phyloP scores from a whole-genome alignment of 2,113 vertebrate genomes.

The Eulacestoma nigropectus region DNA sequence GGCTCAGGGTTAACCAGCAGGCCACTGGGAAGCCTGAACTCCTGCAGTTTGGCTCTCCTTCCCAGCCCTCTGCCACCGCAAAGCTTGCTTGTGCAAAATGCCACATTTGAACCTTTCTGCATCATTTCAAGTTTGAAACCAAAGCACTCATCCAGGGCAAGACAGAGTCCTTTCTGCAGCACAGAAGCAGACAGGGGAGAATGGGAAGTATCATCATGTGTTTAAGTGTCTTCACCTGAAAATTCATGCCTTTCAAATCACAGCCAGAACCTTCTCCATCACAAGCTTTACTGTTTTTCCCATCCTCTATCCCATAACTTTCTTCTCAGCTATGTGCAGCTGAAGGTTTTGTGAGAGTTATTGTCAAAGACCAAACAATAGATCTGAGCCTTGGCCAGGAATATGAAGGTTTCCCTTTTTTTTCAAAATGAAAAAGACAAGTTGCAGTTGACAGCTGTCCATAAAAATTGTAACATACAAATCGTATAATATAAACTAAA shows the following conservation, averaged over 20 bases:
- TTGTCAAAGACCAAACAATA: conserved; percentile 71
- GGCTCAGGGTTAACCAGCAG: neutral
- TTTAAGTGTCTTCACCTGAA: neutral
- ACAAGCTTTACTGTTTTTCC: neutral
- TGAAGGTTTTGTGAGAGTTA: conserved; percentile 66
- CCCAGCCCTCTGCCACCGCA: neutral
- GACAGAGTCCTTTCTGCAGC: neutral
- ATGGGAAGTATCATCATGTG: neutral
- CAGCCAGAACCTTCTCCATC: neutral
- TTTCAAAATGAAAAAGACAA: conserved; percentile 61
- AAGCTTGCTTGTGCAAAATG: neutral
- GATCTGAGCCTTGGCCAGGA: neutral
- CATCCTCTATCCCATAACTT: neutral
- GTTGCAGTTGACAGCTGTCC: conserved; percentile 79
- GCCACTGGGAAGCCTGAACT: neutral
- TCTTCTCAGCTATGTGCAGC: neutral
- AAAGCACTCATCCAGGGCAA: neutral
- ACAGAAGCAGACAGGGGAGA: neutral
- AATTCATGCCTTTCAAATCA: neutral
- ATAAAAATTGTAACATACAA: conserved; percentile 74
- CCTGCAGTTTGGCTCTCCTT: neutral
- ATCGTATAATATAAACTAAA: conserved; percentile 78
- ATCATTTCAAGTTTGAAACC: neutral
- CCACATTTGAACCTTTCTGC: neutral
- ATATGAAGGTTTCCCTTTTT: conserved; percentile 20